A percentile compares a stretch with the other conserved stretches of the same genome.
These are phyloP conservation scores for Cyprinodon brontotheroides DNA, from an alignment of 2,113 vertebrate genomes.

Conservation along the genomic window DNA sequence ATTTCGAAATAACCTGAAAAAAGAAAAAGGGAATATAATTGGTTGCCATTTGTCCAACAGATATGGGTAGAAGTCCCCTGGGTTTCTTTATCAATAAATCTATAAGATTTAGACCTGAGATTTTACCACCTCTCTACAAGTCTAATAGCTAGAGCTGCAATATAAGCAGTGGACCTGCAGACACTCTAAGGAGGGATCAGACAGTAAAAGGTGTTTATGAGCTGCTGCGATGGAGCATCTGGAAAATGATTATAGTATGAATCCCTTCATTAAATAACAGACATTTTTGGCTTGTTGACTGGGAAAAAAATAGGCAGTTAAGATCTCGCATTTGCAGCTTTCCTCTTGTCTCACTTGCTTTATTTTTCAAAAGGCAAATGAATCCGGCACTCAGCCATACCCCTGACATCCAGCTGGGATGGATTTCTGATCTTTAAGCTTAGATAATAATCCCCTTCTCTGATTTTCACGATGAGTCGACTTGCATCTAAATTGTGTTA, in stretches of 20 bases:
- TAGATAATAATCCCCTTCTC: slow-evolving; percentile 12
- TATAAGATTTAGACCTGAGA: slow-evolving; percentile 34
- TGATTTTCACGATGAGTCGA: slow-evolving; percentile 28
- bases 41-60: slow-evolving; percentile 51
- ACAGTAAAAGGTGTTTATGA: background rate
- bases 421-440: slow-evolving; percentile 9
- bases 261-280: slow-evolving; percentile 1
- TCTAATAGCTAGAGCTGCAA: slow-evolving; percentile 8
- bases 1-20: slow-evolving; percentile 61
- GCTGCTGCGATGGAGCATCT: background rate
- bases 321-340: background rate
- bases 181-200: background rate
- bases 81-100: slow-evolving; percentile 47
- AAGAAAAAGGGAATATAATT: slow-evolving; percentile 63
- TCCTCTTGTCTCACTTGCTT: background rate
- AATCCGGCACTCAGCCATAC: background rate
- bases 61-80: slow-evolving; percentile 39
- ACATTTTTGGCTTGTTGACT: background rate
- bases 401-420: slow-evolving; percentile 1
- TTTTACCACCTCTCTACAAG: slow-evolving; percentile 15
- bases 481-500: slow-evolving; percentile 9
- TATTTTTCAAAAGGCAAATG: slow-evolving; percentile 7
- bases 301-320: background rate
- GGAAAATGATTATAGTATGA: background rate
- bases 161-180: background rate